phyloP scores from a whole-genome alignment of 64 coral and sea anemone species.

The Dendronephthya gigantea region DNA sequence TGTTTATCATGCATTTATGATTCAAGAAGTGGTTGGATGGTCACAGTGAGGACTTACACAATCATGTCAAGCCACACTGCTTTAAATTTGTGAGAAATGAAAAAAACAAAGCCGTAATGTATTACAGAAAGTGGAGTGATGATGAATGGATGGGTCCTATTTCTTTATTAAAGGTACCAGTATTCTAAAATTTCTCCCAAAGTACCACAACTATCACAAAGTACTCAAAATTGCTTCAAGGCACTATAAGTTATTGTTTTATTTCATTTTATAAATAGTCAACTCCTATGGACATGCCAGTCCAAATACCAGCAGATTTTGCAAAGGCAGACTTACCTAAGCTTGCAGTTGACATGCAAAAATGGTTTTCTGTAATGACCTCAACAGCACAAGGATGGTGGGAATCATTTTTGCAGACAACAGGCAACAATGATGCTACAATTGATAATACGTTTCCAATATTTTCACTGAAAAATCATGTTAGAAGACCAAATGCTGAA shows the following conservation, averaged over 20 bases:
- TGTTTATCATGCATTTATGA: not conserved
- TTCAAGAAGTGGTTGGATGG: not conserved
- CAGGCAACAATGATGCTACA: not conserved
- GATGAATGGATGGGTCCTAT: slow-evolving; percentile 23
- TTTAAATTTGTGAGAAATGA: slow-evolving; percentile 30
- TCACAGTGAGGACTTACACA: slow-evolving; percentile 2
- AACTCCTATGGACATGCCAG: not conserved
- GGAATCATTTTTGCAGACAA: not conserved
- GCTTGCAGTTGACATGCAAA: not conserved
- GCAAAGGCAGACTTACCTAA: not conserved
- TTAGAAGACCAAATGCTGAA: not conserved
- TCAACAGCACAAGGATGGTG: not conserved
- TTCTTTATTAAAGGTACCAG: slow-evolving; percentile 13
- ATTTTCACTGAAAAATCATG: not conserved
- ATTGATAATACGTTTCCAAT: not conserved
- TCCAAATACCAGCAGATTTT: not conserved
- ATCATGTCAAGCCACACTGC: slow-evolving; percentile 31
- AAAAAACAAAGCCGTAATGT: slow-evolving; percentile 18
- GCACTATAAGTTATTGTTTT: too few species aligned
- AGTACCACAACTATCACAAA: not conserved
- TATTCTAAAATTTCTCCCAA: too few species aligned
- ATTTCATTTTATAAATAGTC: not conserved
- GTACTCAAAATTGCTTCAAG: too few species aligned
- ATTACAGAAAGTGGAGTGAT: slow-evolving; percentile 42
- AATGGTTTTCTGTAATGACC: not conserved